phyloP scores from a whole-genome alignment of 2,888 invertebrate species.

The Tanytarsus gracilentus region DNA sequence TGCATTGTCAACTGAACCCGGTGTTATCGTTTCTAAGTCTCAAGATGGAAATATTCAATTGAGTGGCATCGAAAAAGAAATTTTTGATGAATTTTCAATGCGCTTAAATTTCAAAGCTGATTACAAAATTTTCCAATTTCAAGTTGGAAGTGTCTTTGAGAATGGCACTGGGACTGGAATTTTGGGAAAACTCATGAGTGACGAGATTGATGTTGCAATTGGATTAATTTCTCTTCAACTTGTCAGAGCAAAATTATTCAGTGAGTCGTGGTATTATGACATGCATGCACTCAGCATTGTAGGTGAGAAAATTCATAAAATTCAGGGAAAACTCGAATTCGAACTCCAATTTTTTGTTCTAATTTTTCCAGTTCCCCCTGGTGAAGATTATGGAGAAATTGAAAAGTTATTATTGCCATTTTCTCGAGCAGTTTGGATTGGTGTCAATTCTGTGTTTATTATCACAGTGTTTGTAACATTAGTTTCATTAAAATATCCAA shows the following conservation, averaged over 20 bases:
- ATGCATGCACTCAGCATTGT: background rate
- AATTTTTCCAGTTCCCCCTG: background rate
- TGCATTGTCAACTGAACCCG: background rate
- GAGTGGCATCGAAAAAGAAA: conserved; percentile 1
- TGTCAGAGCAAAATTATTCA: background rate
- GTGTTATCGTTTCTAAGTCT: background rate
- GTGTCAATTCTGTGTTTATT: background rate
- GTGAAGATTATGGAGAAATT: background rate
- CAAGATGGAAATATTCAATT: background rate
- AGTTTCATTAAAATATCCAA: background rate
- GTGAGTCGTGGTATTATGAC: background rate
- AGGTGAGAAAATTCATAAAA: background rate
- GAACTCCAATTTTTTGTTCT: too few species aligned
- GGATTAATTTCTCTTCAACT: conserved; percentile 16
- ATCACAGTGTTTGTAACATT: background rate
- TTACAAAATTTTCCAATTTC: background rate
- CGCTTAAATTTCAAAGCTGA: background rate
- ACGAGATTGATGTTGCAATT: background rate
- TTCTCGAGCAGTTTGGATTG: background rate
- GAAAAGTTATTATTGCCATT: conserved; percentile 9
- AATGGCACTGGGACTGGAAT: conserved; percentile 20
- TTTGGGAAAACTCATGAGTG: background rate
- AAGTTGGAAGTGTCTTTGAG: background rate
- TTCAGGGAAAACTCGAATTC: background rate
- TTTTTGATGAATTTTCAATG: background rate